phyloP scores from a whole-genome alignment of 2,888 invertebrate genomes.

The Heliconius sara region DNA sequence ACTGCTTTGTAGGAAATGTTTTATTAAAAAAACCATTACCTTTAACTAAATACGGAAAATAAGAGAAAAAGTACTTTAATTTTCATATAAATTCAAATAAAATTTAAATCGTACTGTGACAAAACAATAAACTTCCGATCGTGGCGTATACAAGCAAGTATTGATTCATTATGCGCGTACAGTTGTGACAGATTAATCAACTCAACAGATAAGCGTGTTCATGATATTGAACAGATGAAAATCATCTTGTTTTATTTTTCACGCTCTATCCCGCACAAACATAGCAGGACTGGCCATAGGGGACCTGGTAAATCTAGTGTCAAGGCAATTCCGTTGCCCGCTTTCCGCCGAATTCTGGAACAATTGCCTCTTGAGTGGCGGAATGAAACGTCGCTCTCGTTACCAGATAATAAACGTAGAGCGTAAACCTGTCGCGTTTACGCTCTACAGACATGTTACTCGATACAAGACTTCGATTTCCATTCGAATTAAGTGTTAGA shows the following conservation, averaged over 20 bases:
- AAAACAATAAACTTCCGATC: neutral
- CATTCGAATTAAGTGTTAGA: too few species aligned
- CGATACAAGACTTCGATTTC: too few species aligned
- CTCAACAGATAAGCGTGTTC: neutral
- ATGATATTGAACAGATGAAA: neutral
- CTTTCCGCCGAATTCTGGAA: neutral
- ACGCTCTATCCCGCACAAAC: neutral
- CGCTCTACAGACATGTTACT: too few species aligned
- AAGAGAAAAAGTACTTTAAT: too few species aligned
- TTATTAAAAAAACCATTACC: too few species aligned
- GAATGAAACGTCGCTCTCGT: too few species aligned
- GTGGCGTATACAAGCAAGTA: neutral
- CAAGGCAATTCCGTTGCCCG: neutral
- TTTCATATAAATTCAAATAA: neutral
- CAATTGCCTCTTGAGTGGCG: neutral
- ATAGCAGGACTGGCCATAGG: neutral
- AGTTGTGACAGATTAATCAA: slow-evolving; percentile 2
- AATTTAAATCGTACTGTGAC: neutral
- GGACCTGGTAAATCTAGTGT: neutral
- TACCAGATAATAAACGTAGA: too few species aligned
- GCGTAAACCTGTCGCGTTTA: too few species aligned
- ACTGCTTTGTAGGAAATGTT: too few species aligned
- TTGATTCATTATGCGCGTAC: neutral
- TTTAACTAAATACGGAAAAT: too few species aligned
- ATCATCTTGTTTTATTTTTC: neutral